Percentiles rank a stretch among this genome's conserved stretches.
These are phyloP conservation scores for Seriola dumerili DNA, from an alignment of 2,113 vertebrate genomes.

Conservation along the genomic window DNA sequence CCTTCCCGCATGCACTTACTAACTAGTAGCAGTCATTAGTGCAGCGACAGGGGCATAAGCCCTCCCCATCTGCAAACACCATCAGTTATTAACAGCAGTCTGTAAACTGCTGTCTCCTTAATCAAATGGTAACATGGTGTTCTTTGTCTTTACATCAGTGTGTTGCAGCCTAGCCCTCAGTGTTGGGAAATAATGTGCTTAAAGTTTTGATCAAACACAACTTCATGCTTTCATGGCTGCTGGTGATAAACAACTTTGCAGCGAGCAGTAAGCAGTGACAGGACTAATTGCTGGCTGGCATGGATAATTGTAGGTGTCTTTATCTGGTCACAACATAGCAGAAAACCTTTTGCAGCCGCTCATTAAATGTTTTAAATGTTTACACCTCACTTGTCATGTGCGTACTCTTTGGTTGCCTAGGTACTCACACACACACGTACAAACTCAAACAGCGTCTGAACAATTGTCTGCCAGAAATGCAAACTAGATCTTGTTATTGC, in stretches of 20 bases:
- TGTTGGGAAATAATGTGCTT: slow-evolving; percentile 20
- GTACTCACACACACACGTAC: slow-evolving; percentile 2
- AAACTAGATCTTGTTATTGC: slow-evolving; percentile 40
- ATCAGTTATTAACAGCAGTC: background rate
- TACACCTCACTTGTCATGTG: slow-evolving; percentile 16
- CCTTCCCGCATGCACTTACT: background rate
- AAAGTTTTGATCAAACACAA: slow-evolving; percentile 49
- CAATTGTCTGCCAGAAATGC: slow-evolving; percentile 48
- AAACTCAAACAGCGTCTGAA: slow-evolving; percentile 12
- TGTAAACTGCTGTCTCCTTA: background rate
- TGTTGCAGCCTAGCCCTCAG: background rate
- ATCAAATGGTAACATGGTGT: background rate
- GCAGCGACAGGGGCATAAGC: background rate
- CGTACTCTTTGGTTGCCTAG: slow-evolving; percentile 14
- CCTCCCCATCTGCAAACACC: background rate
- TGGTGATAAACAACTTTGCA: slow-evolving; percentile 66
- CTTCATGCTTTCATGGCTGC: slow-evolving; percentile 38
- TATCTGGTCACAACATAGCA: slow-evolving; percentile 64
- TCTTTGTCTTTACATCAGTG: slow-evolving; percentile 11
- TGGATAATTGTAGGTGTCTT: slow-evolving; percentile 69
- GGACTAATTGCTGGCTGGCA: slow-evolving; percentile 73
- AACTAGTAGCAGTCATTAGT: background rate
- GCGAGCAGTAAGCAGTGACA: slow-evolving; percentile 46
- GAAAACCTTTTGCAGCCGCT: slow-evolving; percentile 57
- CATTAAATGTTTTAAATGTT: slow-evolving; percentile 58